phyloP scores from a whole-genome alignment of 2,113 vertebrate genomes.

The Collichthys lucidus region DNA sequence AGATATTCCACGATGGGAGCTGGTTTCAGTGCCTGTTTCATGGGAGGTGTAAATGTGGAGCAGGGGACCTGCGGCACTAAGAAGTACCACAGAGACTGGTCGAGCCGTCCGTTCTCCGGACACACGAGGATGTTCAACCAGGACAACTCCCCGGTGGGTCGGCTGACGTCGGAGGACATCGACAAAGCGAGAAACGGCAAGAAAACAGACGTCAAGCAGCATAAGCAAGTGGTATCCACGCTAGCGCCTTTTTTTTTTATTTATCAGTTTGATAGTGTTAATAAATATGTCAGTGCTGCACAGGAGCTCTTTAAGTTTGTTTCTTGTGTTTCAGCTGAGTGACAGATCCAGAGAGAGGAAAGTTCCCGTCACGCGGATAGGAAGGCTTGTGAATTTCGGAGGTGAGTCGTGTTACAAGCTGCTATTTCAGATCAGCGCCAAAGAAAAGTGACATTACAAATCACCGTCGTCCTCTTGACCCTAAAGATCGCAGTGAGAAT shows the following conservation, averaged over 20 bases:
- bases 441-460: background rate
- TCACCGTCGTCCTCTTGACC: background rate
- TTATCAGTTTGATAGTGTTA: no score
- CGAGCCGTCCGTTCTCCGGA: conserved; percentile 65
- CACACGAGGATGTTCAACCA: conserved; percentile 87
- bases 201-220: conserved; percentile 83
- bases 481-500: background rate
- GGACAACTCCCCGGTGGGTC: conserved; percentile 85
- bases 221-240: conserved; percentile 89
- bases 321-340: conserved; percentile 86
- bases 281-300: background rate
- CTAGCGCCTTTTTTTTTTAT: background rate
- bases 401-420: conserved; percentile 75
- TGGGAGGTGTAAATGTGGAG: background rate
- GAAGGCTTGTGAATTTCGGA: conserved; percentile 92
- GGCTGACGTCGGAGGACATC: conserved; percentile 87
- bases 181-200: conserved; percentile 89
- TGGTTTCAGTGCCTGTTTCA: conserved; percentile 32
- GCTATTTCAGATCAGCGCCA: background rate
- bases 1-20: conserved; percentile 36
- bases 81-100: conserved; percentile 37
- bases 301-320: background rate
- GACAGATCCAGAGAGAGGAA: conserved; percentile 91
- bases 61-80: background rate
- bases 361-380: conserved; percentile 91